Evolutionary conservation across 2,888 invertebrate species (phyloP).

Genomic region (Ephialtes manifestator): DNA sequence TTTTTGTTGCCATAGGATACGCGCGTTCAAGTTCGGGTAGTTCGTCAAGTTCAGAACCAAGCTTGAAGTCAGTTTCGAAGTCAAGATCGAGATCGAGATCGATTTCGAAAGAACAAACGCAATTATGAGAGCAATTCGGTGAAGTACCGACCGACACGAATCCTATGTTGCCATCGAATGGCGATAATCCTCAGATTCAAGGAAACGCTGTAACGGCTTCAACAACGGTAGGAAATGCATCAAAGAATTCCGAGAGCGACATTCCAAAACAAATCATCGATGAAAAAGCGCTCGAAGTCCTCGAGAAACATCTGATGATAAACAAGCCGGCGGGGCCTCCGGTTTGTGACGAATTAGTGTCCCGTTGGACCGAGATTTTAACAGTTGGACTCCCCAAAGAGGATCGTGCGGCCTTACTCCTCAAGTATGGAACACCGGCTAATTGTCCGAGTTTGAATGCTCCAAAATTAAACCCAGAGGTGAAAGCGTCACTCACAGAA

Average conservation of each 20-base stretch:
- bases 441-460: constrained; percentile 62
- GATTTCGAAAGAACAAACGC: neutral
- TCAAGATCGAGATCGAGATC: constrained; percentile 24
- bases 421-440: constrained; percentile 60
- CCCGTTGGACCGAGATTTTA: constrained; percentile 38
- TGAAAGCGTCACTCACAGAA: constrained; percentile 59
- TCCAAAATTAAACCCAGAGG: constrained; percentile 62
- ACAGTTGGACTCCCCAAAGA: constrained; percentile 48
- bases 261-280: constrained; percentile 36
- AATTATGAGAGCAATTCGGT: neutral
- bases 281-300: constrained; percentile 32
- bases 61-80: constrained; percentile 20
- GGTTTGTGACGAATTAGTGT: constrained; percentile 34
- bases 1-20: too few species aligned
- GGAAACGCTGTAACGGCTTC: constrained; percentile 9
- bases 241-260: constrained; percentile 19
- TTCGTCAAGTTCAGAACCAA: constrained; percentile 40
- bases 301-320: constrained; percentile 32
- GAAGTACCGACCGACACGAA: neutral
- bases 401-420: constrained; percentile 38
- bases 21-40: constrained; percentile 8
- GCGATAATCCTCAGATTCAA: constrained; percentile 8
- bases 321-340: constrained; percentile 37
- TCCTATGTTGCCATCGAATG: neutral
- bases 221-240: constrained; percentile 15